These are phyloP conservation scores for Lasaia peninsularis DNA, from an alignment of 1,140 invertebrate species.

Conservation along the genomic window DNA sequence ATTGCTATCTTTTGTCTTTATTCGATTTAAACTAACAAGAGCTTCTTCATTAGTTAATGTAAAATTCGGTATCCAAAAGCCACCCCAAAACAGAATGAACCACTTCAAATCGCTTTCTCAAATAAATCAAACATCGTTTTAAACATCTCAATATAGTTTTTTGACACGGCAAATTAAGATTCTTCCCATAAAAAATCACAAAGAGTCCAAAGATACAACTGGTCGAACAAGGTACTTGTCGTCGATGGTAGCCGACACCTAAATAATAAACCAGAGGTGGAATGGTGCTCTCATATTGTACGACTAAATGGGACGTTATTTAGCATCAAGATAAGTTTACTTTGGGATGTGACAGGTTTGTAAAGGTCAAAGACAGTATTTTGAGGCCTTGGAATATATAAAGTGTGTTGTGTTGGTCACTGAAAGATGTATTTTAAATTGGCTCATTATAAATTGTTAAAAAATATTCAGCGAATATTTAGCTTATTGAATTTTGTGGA, in stretches of 20 bases:
- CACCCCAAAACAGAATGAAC: not conserved
- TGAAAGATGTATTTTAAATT: no score
- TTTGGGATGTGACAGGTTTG: not conserved
- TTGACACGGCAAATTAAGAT: not conserved
- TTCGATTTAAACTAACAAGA: no score
- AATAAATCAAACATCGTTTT: not conserved
- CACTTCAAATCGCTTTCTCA: not conserved
- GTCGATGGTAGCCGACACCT: conserved; percentile 2
- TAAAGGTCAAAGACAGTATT: not conserved
- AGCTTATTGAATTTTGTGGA: no score
- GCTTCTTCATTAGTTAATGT: no score
- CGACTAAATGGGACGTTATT: not conserved
- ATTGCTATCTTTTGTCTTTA: no score
- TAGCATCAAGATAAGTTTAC: not conserved
- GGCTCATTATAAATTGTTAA: no score
- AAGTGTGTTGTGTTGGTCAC: no score
- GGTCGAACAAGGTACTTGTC: not conserved
- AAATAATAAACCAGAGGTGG: not conserved
- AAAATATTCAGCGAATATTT: no score
- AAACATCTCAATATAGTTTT: not conserved
- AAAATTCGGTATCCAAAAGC: no score
- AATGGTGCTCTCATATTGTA: not conserved
- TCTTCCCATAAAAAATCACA: not conserved
- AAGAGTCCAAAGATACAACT: not conserved
- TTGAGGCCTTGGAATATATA: not conserved